Evolutionary conservation across 2,113 vertebrate genomes (phyloP).

Genomic region (Anarrhichthys ocellatus): DNA sequence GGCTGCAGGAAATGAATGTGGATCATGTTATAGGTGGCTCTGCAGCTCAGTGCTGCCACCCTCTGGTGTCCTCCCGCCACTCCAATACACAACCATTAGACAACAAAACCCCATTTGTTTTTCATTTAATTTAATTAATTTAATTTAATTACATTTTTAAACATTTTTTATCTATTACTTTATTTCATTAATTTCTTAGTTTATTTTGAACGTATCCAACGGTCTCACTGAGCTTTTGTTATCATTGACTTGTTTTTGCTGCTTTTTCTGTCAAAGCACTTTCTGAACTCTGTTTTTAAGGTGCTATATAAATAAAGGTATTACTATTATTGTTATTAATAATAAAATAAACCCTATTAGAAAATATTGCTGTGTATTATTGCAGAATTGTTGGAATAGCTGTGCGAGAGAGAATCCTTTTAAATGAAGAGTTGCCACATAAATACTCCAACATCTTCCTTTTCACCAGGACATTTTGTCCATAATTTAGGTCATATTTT

Average conservation of each 20-base stretch:
- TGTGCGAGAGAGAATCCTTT: neutral
- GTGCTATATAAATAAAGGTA: no score
- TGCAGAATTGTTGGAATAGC: neutral
- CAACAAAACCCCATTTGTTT: neutral
- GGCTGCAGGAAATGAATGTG: neutral
- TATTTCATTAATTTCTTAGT: no score
- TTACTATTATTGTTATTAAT: no score
- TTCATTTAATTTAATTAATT: no score
- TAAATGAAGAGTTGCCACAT: neutral
- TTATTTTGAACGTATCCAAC: no score
- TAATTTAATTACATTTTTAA: no score
- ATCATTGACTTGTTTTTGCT: no score
- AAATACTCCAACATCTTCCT: neutral
- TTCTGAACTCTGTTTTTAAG: no score
- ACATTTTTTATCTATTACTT: no score
- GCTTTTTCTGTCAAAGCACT: no score
- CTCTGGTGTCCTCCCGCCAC: constrained; percentile 47
- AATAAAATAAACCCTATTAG: neutral
- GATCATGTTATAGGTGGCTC: constrained; percentile 5
- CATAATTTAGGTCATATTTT: neutral
- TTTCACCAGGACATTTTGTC: neutral
- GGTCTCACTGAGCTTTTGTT: no score
- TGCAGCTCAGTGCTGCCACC: constrained; percentile 80
- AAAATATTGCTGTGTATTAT: neutral
- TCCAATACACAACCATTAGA: neutral